Evolutionary conservation across 2,113 vertebrate genomes (phyloP).

Genomic region (Cinclus cinclus): DNA sequence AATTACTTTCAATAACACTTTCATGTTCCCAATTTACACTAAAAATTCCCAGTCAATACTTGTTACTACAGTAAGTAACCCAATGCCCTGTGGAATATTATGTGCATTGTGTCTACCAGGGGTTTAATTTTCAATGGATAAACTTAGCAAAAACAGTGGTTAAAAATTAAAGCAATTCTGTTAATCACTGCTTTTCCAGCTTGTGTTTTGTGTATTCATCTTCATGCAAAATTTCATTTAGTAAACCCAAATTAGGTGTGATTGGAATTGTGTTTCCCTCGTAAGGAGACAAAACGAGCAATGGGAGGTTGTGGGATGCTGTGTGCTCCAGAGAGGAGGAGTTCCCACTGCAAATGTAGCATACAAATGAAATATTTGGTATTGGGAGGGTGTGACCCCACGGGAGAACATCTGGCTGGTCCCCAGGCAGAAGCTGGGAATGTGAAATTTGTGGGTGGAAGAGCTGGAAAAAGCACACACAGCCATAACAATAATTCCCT

Average conservation of each 20-base stretch:
- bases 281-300: slow-evolving; percentile 14
- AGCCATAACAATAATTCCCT: neutral
- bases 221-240: neutral
- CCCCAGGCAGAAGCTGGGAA: neutral
- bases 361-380: neutral
- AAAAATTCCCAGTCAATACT: slow-evolving; percentile 35
- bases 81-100: neutral
- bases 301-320: neutral
- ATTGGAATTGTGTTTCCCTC: slow-evolving; percentile 30
- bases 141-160: neutral
- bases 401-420: neutral
- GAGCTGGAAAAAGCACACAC: neutral
- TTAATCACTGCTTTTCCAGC: neutral
- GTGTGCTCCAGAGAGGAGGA: neutral
- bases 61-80: slow-evolving; percentile 37
- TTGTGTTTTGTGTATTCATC: neutral
- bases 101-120: neutral
- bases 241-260: neutral
- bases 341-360: neutral
- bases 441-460: neutral
- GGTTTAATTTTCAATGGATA: neutral
- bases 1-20: slow-evolving; percentile 61
- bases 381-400: neutral
- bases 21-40: slow-evolving; percentile 20
- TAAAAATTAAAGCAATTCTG: neutral